phyloP scores from a whole-genome alignment of 2,113 vertebrate species.

The Hydrochoerus hydrochaeris region DNA sequence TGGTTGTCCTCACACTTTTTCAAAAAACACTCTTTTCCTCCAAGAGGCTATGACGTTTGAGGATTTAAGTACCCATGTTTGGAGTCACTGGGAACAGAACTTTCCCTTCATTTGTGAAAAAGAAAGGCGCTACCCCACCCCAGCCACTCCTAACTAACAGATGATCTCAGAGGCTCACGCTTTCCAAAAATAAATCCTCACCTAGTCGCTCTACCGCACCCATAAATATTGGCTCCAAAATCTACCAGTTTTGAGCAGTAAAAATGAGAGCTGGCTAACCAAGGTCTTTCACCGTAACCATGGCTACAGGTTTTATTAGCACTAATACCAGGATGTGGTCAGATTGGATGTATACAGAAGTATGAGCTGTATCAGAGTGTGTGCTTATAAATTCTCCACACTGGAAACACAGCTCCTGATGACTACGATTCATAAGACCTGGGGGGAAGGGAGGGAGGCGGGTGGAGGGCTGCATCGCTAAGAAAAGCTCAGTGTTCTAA shows the following conservation, averaged over 20 bases:
- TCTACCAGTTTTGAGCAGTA: not conserved
- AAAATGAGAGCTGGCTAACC: constrained; percentile 19
- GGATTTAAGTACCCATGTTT: not conserved
- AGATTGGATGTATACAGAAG: not conserved
- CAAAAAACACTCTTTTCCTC: constrained; percentile 12
- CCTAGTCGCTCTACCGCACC: constrained; percentile 67
- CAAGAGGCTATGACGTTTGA: not conserved
- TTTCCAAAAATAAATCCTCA: constrained; percentile 72
- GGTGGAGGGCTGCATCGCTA: accelerated
- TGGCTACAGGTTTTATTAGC: constrained; percentile 62
- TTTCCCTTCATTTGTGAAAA: constrained; percentile 44
- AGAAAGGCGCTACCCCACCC: not conserved
- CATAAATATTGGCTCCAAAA: constrained; percentile 26
- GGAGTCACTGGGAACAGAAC: not conserved
- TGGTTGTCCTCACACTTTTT: constrained; percentile 58
- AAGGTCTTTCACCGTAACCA: constrained; percentile 38
- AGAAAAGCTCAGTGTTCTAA: not conserved
- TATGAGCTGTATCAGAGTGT: not conserved
- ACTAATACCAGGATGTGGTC: constrained; percentile 54
- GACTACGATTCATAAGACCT: not conserved
- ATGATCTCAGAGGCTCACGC: constrained; percentile 70
- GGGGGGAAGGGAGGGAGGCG: not conserved
- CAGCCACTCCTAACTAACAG: not conserved
- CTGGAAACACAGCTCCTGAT: not conserved
- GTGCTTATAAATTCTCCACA: not conserved